phyloP scores from a whole-genome alignment of 2,888 invertebrate genomes.

The Chalcosyrphus nemorum region DNA sequence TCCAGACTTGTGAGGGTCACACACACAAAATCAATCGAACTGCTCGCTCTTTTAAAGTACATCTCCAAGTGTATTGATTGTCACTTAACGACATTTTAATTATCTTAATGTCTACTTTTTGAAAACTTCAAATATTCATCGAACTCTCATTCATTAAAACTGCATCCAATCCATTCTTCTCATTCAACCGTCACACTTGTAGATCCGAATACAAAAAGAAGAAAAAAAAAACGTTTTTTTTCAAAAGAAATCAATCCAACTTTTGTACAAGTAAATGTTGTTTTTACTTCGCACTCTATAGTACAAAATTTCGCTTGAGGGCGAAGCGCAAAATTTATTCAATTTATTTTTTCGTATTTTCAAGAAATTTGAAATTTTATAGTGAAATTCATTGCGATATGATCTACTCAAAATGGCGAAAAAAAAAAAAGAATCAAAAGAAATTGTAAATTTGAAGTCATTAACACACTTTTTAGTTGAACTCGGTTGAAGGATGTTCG shows the following conservation, averaged over 20 bases:
- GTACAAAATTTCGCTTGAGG: conserved; percentile 1
- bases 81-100: conserved; percentile 54
- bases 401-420: background rate
- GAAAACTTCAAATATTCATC: background rate
- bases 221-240: no score
- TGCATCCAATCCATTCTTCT: background rate
- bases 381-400: conserved; percentile 2
- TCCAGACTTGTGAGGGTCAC: conserved; percentile 11
- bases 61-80: conserved; percentile 19
- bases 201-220: background rate
- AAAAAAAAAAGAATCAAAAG: background rate
- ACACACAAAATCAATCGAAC: conserved; percentile 5
- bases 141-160: conserved; percentile 9
- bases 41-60: background rate
- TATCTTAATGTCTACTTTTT: conserved; percentile 13
- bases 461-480: conserved; percentile 17
- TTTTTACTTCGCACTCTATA: background rate
- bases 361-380: background rate
- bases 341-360: background rate
- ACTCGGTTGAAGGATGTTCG: background rate
- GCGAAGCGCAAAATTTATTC: conserved; percentile 3
- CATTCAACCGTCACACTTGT: background rate
- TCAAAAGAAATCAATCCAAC: background rate
- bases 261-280: background rate
- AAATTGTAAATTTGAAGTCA: conserved; percentile 6